Percentiles rank a stretch among this genome's conserved stretches.
phyloP scores from a whole-genome alignment of 2,888 invertebrate genomes.

The Stenolophus ochropezus region DNA sequence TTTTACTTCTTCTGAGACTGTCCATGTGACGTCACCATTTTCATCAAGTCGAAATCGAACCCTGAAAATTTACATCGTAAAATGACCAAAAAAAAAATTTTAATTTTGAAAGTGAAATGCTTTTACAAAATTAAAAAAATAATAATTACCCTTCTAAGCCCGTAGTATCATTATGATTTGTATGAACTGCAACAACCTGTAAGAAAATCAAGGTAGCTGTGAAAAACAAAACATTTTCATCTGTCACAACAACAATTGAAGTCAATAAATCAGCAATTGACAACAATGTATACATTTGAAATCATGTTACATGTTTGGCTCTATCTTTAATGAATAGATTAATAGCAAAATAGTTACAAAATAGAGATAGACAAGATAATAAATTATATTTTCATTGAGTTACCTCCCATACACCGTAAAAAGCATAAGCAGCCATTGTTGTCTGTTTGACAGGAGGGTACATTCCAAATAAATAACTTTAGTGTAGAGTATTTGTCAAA shows the following conservation, averaged over 20 bases:
- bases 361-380: background rate
- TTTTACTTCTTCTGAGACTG: constrained; percentile 75
- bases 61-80: constrained; percentile 66
- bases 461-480: background rate
- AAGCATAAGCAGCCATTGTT: constrained; percentile 72
- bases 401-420: constrained; percentile 77
- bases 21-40: constrained; percentile 80
- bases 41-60: constrained; percentile 76
- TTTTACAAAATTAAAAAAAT: constrained; percentile 62
- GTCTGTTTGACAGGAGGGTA: constrained; percentile 43
- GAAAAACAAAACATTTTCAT: background rate
- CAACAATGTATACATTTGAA: too few species aligned
- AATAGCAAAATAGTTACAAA: background rate
- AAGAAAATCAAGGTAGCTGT: background rate
- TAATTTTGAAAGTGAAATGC: too few species aligned
- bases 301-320: too few species aligned
- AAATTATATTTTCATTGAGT: constrained; percentile 56
- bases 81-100: too few species aligned
- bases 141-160: constrained; percentile 76
- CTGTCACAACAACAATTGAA: too few species aligned
- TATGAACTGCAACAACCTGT: constrained; percentile 50
- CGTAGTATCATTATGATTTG: constrained; percentile 71
- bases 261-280: too few species aligned
- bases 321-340: too few species aligned
- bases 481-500: background rate